These are phyloP conservation scores for Phataginus tetradactyla DNA, from an alignment of 2,797 vertebrate genomes.

Conservation along the genomic window DNA sequence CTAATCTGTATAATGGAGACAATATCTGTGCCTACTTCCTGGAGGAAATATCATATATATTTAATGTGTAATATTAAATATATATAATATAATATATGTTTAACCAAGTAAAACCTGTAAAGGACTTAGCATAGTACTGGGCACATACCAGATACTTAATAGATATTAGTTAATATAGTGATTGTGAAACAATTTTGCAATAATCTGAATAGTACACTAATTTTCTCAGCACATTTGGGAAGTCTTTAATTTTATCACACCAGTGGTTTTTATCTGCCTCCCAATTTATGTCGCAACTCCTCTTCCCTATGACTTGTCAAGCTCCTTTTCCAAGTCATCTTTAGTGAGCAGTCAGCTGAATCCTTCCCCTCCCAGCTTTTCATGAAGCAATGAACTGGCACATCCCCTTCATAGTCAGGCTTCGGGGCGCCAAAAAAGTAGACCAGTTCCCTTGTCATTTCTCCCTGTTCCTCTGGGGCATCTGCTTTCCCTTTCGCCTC, in stretches of 20 bases:
- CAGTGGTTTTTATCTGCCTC: not conserved
- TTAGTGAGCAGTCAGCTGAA: not conserved
- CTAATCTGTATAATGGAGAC: not conserved
- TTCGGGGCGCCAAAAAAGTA: constrained; percentile 27
- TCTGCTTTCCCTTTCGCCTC: constrained; percentile 70
- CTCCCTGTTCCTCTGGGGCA: constrained; percentile 64
- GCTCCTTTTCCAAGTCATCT: constrained; percentile 35
- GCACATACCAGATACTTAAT: not conserved
- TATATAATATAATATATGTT: no score
- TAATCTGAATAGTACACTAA: not conserved
- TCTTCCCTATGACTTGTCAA: constrained; percentile 19
- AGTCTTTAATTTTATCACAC: constrained; percentile 5
- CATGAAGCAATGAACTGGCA: constrained; percentile 4
- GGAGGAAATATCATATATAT: not conserved
- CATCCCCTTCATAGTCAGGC: not conserved
- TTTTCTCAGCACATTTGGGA: not conserved
- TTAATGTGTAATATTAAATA: no score
- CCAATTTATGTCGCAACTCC: constrained; percentile 2
- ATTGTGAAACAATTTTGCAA: not conserved
- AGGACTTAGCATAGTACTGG: not conserved
- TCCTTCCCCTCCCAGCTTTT: constrained; percentile 1
- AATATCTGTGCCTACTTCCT: not conserved
- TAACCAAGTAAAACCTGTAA: not conserved
- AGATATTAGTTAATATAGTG: not conserved
- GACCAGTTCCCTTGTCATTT: constrained; percentile 59